These are phyloP conservation scores for Drosophila koepferae DNA, from an alignment of 2,888 invertebrate species.

Conservation along the genomic window DNA sequence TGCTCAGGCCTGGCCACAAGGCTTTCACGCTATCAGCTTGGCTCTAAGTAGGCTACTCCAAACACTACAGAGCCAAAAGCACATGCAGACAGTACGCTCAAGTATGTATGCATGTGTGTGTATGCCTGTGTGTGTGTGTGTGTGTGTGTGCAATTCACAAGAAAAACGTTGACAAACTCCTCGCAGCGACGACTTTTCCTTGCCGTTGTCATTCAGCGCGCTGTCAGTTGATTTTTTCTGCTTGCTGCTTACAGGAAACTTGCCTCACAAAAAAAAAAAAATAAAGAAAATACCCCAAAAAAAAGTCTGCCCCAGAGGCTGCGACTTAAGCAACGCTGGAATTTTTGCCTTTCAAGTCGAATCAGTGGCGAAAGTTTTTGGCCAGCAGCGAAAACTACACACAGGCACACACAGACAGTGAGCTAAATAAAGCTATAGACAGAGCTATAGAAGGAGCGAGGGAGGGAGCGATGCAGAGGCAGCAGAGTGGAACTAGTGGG, in stretches of 20 bases:
- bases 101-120: constrained; percentile 30
- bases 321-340: constrained; percentile 53
- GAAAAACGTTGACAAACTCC: constrained; percentile 74
- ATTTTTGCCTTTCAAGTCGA: constrained; percentile 68
- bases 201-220: constrained; percentile 77
- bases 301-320: constrained; percentile 28
- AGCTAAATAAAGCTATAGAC: constrained; percentile 1
- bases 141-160: constrained; percentile 13
- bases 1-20: constrained; percentile 13
- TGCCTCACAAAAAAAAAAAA: constrained; percentile 23
- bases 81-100: constrained; percentile 52
- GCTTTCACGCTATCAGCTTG: constrained; percentile 29
- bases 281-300: background rate
- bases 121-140: constrained; percentile 6
- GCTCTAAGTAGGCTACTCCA: constrained; percentile 65
- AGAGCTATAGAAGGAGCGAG: background rate
- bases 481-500: background rate
- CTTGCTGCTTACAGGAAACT: constrained; percentile 40
- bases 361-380: constrained; percentile 71
- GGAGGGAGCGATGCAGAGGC: background rate
- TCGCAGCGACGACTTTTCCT: constrained; percentile 48
- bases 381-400: constrained; percentile 66
- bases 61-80: constrained; percentile 38
- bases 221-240: constrained; percentile 66
- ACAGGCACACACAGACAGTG: constrained; percentile 20